Evolutionary conservation across 2,888 invertebrate genomes (phyloP).

Genomic region (Harpalus rufipes): DNA sequence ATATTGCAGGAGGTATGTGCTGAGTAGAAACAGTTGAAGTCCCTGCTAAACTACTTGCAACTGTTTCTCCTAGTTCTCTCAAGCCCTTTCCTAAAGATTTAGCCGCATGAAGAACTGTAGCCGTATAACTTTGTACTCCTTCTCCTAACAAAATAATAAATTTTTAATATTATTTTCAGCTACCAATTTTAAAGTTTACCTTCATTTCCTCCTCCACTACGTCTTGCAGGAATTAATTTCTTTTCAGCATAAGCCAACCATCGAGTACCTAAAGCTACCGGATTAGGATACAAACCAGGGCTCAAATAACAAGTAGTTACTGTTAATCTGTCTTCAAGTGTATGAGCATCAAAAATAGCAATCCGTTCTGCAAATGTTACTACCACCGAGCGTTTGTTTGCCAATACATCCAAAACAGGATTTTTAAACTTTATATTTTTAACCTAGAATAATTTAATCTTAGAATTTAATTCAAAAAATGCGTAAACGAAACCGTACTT

Average conservation of each 20-base stretch:
- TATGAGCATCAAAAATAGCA: slow-evolving; percentile 93
- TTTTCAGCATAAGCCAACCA: slow-evolving; percentile 94
- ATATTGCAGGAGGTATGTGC: slow-evolving; percentile 70
- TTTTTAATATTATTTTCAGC: not conserved
- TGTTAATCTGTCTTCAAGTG: slow-evolving; percentile 90
- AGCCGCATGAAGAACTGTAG: slow-evolving; percentile 95
- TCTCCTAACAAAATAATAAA: slow-evolving; percentile 78
- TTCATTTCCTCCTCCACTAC: slow-evolving; percentile 91
- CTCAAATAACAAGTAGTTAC: slow-evolving; percentile 94
- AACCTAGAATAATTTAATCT: slow-evolving; percentile 78
- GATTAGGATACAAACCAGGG: slow-evolving; percentile 89
- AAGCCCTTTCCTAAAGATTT: slow-evolving; percentile 95
- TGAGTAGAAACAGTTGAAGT: slow-evolving; percentile 74
- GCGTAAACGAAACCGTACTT: slow-evolving; percentile 77
- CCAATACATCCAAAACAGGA: slow-evolving; percentile 90
- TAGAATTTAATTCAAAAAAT: slow-evolving; percentile 12
- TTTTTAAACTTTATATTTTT: slow-evolving; percentile 96
- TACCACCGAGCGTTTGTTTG: slow-evolving; percentile 93
- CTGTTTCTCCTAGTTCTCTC: slow-evolving; percentile 93
- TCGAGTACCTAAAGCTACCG: slow-evolving; percentile 91
- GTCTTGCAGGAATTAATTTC: slow-evolving; percentile 86
- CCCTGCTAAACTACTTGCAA: slow-evolving; percentile 93
- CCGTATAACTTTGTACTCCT: slow-evolving; percentile 93
- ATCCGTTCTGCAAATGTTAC: slow-evolving; percentile 94
- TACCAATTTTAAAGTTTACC: slow-evolving; percentile 75